phyloP scores from a whole-genome alignment of 2,797 vertebrate species.

The Poeciliopsis paucimaculata region DNA sequence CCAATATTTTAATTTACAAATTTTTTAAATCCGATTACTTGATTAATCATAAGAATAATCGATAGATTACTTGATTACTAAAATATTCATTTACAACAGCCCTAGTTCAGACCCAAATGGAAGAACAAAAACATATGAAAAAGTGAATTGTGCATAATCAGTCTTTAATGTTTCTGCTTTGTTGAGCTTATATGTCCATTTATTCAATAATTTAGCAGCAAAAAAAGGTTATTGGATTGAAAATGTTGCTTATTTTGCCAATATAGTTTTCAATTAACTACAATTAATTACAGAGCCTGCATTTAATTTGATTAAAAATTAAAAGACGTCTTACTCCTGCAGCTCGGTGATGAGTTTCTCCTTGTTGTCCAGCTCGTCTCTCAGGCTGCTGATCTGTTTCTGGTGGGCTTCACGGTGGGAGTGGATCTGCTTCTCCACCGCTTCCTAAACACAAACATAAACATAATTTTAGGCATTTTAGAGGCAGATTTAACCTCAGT shows the following conservation, averaged over 20 bases:
- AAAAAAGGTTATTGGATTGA: not conserved
- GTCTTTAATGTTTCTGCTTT: not conserved
- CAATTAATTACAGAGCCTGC: not conserved
- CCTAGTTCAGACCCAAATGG: too few species aligned
- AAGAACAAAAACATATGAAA: too few species aligned
- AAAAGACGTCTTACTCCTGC: slow-evolving; percentile 87
- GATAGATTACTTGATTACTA: too few species aligned
- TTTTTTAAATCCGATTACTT: too few species aligned
- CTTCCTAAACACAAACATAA: slow-evolving; percentile 82
- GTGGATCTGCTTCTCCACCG: slow-evolving; percentile 96
- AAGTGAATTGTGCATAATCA: too few species aligned
- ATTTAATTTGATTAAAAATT: not conserved
- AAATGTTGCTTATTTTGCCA: not conserved
- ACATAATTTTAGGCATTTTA: not conserved
- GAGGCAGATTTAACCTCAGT: not conserved
- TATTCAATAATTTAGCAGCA: not conserved
- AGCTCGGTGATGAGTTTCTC: slow-evolving; percentile 96
- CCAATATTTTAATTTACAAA: too few species aligned
- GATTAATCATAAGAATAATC: too few species aligned
- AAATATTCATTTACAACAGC: too few species aligned
- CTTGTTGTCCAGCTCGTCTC: slow-evolving; percentile 94
- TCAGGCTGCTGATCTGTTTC: slow-evolving; percentile 95
- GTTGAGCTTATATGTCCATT: not conserved
- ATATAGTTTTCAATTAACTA: not conserved
- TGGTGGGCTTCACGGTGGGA: slow-evolving; percentile 95